Conservation (phyloP, 2,113 vertebrate species). For the Excalfactoria chinensis region DNA sequence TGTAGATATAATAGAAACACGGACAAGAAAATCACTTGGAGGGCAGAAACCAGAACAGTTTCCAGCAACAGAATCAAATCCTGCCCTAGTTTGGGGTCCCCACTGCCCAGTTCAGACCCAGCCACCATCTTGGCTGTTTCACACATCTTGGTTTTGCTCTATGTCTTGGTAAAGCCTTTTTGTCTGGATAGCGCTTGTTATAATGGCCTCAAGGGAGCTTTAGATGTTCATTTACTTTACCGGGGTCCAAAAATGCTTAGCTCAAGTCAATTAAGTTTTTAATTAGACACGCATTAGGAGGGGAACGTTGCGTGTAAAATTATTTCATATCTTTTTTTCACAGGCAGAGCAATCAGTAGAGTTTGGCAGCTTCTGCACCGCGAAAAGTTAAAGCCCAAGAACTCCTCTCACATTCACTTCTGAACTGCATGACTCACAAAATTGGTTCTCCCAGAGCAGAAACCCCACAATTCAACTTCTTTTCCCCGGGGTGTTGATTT, state of each 20-base stretch:
- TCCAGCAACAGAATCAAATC: background rate
- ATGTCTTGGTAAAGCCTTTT: background rate
- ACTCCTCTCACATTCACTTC: background rate
- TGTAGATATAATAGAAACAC: background rate
- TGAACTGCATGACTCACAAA: background rate
- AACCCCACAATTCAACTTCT: background rate
- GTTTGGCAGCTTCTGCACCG: background rate
- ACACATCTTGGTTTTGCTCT: background rate
- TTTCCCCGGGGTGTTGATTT: background rate
- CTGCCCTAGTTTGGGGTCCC: background rate
- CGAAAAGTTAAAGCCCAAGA: background rate
- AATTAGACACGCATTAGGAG: conserved; percentile 7
- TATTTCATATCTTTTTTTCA: background rate
- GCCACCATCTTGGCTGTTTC: background rate
- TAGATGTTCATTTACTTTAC: conserved; percentile 1
- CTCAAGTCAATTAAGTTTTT: conserved; percentile 34
- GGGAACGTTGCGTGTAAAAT: background rate
- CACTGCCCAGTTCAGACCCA: background rate
- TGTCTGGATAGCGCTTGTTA: background rate
- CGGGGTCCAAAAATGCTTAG: conserved; percentile 8
- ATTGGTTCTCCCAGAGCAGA: background rate
- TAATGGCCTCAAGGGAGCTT: background rate
- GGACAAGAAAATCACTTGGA: background rate
- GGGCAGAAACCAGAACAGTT: background rate
- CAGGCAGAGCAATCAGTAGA: background rate